phyloP scores from a whole-genome alignment of 2,797 vertebrate species.

The Cheirogaleus major region DNA sequence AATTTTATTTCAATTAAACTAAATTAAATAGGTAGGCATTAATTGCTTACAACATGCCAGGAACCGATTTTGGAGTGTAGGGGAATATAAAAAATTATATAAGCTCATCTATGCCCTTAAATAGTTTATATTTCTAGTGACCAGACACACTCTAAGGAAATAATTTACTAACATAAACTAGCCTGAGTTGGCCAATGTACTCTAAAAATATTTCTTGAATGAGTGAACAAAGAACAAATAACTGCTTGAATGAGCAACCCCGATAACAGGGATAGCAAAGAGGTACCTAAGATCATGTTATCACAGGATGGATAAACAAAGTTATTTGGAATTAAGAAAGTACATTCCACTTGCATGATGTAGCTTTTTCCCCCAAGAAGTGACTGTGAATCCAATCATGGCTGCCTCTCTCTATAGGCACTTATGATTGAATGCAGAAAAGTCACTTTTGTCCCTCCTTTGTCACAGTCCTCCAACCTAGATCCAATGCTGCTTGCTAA shows the following conservation, averaged over 20 bases:
- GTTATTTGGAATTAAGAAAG: background rate
- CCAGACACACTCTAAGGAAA: background rate
- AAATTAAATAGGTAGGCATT: background rate
- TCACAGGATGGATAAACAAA: background rate
- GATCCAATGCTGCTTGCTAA: background rate
- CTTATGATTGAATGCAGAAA: background rate
- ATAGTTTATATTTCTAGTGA: background rate
- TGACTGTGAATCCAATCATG: background rate
- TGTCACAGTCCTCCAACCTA: background rate
- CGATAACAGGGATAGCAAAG: background rate
- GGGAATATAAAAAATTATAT: background rate
- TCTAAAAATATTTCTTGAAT: constrained; percentile 31
- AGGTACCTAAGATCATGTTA: background rate
- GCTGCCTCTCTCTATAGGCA: background rate
- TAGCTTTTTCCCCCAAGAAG: background rate
- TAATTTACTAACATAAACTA: background rate
- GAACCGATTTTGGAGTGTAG: background rate
- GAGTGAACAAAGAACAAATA: constrained; percentile 6
- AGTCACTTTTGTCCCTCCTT: background rate
- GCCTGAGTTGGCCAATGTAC: background rate
- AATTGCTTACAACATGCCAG: background rate
- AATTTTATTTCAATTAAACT: background rate
- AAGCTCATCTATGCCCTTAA: background rate
- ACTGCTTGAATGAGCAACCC: background rate
- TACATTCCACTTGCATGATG: background rate